Evolutionary conservation across 1,140 invertebrate species (phyloP), one percentile per base, ranked within the genome.

Genomic region (Drosophila burlai): DNA sequence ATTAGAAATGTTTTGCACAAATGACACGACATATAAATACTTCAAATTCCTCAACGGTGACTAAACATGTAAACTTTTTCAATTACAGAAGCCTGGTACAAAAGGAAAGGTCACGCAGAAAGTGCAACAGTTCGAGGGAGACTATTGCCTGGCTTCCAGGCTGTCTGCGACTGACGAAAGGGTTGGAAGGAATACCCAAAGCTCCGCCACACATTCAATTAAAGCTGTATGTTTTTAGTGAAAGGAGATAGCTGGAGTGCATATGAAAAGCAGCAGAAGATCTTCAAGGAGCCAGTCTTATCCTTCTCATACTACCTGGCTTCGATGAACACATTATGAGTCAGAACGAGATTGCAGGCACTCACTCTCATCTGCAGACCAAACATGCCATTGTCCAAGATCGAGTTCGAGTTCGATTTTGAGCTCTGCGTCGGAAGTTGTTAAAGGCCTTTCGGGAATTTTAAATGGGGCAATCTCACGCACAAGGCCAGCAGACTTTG

Each of bases 391-490:
- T 46, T 76, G 63, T 45, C 50, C 72, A 64, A 55, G 50, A 64
- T 74, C 71, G 31, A 57, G 38, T n/a, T 50, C 42, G 58, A 50
- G 49, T 73, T 52, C 36, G 46, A 68, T 26, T 43, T 49, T 24
- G 38, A 26, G 40, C 46, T 16, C 40, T 47, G 74, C 47, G 50
- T 50, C 75, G 74, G 75, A 78, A 78, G 75, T 78, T 69, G 75
- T 77, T 77, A 77, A 59, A 61, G 76, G 65, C 74, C 75, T 57
- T 54, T 54, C 57, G 65, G 76, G 55, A 57, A 34, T 69, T 50
- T 65, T 64, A 77, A 77, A 77, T 77, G 74, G 38, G 43, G 24
- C 64, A 77, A 59, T 77, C 75, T 55, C 75, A 77, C 73, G 75
- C 75, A 69, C 74, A 77, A 50, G 74, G 63, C 69, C 67, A 60